phyloP scores from a whole-genome alignment of 2,888 invertebrate genomes.

The Pelosia muscerda region DNA sequence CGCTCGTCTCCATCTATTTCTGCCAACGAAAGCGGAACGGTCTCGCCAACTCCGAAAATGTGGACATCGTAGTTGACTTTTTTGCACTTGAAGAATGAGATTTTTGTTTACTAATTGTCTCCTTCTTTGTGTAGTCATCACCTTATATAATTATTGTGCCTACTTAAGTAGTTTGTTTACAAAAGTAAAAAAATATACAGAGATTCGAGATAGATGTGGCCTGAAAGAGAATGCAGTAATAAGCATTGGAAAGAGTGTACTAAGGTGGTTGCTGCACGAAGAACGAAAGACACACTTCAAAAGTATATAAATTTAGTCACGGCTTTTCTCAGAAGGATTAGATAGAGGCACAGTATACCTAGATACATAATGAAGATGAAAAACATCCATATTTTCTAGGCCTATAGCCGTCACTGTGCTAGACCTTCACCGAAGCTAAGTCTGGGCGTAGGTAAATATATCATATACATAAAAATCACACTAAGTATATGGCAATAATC shows the following conservation, averaged over 20 bases:
- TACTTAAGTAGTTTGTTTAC: too few relatives aligned
- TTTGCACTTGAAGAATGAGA: constrained; percentile 33
- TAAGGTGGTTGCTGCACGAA: too few relatives aligned
- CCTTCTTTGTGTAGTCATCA: background rate
- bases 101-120: constrained; percentile 14
- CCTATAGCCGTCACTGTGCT: background rate
- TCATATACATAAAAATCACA: background rate
- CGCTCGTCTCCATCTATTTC: constrained; percentile 74
- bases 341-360: too few relatives aligned
- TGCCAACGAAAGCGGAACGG: constrained; percentile 82
- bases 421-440: background rate
- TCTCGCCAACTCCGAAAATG: constrained; percentile 54
- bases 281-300: too few relatives aligned
- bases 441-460: background rate
- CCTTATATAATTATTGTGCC: background rate
- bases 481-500: background rate
- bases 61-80: constrained; percentile 45
- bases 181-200: too few relatives aligned
- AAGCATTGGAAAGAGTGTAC: too few relatives aligned
- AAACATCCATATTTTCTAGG: too few relatives aligned
- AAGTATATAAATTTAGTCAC: too few relatives aligned
- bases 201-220: too few relatives aligned
- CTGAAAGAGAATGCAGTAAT: too few relatives aligned
- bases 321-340: too few relatives aligned
- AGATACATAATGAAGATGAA: too few relatives aligned